These are phyloP conservation scores for Drosophila imparisetae DNA, from an alignment of 2,888 invertebrate genomes.

Conservation along the genomic window DNA sequence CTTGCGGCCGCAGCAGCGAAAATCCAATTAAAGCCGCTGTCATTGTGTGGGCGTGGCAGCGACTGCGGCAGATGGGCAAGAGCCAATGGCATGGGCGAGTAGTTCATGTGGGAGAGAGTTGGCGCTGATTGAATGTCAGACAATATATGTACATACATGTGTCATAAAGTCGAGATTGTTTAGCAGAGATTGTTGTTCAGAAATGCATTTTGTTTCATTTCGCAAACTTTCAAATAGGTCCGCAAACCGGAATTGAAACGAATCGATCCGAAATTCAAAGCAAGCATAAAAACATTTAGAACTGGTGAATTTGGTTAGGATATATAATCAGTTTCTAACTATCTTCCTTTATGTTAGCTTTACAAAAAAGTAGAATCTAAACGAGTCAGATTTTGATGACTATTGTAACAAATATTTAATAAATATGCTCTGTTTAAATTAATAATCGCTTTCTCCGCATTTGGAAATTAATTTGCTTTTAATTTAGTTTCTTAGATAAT, in stretches of 20 bases:
- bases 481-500: neutral
- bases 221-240: neutral
- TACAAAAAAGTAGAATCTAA: neutral
- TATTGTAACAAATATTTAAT: too few relatives aligned
- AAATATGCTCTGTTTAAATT: neutral
- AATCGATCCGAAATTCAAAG: neutral
- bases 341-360: neutral
- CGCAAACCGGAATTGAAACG: neutral
- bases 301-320: neutral
- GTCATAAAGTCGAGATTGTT: slow-evolving; percentile 78
- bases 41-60: slow-evolving; percentile 68
- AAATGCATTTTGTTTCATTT: slow-evolving; percentile 20
- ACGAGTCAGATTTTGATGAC: too few relatives aligned
- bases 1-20: slow-evolving; percentile 66
- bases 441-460: neutral
- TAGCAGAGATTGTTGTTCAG: slow-evolving; percentile 34
- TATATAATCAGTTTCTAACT: neutral
- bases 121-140: slow-evolving; percentile 77
- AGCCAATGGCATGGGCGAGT: slow-evolving; percentile 5
- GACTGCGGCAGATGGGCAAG: slow-evolving; percentile 16
- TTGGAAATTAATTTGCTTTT: neutral
- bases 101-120: slow-evolving; percentile 21
- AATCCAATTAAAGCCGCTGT: slow-evolving; percentile 81
- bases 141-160: slow-evolving; percentile 62
- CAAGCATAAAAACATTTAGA: neutral